Base-by-base conservation (phyloP, 64 coral and sea anemone species). In the Pachyseris speciosa region DNA sequence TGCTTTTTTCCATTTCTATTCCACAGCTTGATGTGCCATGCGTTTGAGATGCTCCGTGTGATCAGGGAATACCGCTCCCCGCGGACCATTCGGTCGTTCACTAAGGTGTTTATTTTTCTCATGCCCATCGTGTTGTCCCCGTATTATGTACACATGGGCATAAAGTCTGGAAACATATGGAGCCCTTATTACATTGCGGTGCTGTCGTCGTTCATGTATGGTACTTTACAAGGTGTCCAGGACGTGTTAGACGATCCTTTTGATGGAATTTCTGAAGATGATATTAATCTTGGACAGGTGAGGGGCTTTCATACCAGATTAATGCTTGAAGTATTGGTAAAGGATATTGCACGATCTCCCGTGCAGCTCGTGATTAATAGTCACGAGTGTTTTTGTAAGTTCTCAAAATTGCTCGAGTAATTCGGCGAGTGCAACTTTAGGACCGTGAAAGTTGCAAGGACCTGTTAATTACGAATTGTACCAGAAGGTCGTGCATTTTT, bases 181-280 rank as follows among this genome's bases (percentile, higher is more conserved):
- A 90, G 92, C 15, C 93, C 97, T 11, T 99, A 99, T 61, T 99
- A 95, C 76, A 86, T 99, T 8, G 85, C 93, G 34, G 77, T 95
- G 33, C 39, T 95, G 12, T 86, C 92, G 2, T 92, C 97, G 3
- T 99, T 99, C 38, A 80, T 99, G 5, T 99, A 95, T 81, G 97
- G 97, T 17, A 93, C 97, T 8, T 69, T 99, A 13, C 97, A 99
- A 67, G 93, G 93, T 47, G 97, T 99, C 7, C 97, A 99, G 53
- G 97, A 99, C 43, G 86, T 94, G n/a, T 75, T 99, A 13, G 97
- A 99, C 40, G 93, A 99, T 75, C 97, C 97, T 0, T 99, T 99
- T 70, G 97, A 99, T 71, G 97, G 97, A 4, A 99, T 99, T 34
- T 92, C 93, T 30, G 97, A 95, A 44, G 97, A 99, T 87, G 97